Percentiles rank a stretch among this genome's conserved stretches.
phyloP scores from a whole-genome alignment of 2,113 vertebrate genomes.

The Hyla sarda region DNA sequence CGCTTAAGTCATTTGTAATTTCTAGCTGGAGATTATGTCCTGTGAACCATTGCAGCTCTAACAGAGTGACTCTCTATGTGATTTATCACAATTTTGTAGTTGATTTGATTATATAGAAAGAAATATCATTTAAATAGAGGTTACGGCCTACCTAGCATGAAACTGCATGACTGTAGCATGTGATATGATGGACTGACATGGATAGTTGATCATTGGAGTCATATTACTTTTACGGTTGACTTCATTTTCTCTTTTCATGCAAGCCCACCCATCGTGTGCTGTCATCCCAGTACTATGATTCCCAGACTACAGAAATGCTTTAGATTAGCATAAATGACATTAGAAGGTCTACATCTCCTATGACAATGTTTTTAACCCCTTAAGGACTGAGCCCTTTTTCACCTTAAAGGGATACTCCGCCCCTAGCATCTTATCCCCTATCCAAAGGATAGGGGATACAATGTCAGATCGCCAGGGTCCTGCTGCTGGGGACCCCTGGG shows the following conservation, averaged over 20 bases:
- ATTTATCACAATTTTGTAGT: not conserved
- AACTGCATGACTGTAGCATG: conserved; percentile 3
- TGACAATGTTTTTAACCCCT: not conserved
- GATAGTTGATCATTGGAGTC: conserved; percentile 27
- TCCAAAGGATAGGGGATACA: too few species aligned
- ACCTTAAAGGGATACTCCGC: too few species aligned
- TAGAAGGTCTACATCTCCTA: not conserved
- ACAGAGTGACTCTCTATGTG: not conserved
- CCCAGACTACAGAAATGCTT: not conserved
- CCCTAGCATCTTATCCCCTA: too few species aligned
- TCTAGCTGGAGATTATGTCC: conserved; percentile 2
- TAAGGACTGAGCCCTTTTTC: too few species aligned
- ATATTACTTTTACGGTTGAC: conserved; percentile 16
- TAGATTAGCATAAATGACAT: conserved; percentile 6
- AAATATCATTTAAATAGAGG: conserved; percentile 35
- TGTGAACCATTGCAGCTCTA: conserved; percentile 20
- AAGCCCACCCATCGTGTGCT: not conserved
- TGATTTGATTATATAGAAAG: conserved; percentile 12
- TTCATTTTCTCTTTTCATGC: not conserved
- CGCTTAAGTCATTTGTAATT: conserved; percentile 15
- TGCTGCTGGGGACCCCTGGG: too few species aligned
- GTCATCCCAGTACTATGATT: conserved; percentile 13
- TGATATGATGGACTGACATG: conserved; percentile 17
- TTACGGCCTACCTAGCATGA: conserved; percentile 26
- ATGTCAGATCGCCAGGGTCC: too few species aligned